Conservation (phyloP, 2,888 invertebrate species). For the Globia sparganii region DNA sequence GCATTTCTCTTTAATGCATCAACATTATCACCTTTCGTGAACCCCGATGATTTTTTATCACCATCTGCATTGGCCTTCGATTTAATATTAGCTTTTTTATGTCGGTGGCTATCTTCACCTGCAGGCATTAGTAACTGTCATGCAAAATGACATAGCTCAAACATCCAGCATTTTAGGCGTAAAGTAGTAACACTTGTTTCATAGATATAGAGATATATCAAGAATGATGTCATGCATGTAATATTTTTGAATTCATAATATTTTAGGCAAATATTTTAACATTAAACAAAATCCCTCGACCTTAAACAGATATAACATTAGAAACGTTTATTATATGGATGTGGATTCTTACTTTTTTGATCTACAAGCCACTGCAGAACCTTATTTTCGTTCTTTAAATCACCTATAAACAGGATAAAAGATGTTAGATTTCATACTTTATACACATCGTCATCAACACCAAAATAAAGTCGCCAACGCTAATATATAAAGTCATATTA, state of each 20-base stretch:
- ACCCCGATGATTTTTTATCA: constrained; percentile 83
- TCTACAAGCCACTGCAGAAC: constrained; percentile 98
- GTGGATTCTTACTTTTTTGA: constrained; percentile 98
- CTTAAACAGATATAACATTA: constrained; percentile 68
- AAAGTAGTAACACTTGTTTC: constrained; percentile 80
- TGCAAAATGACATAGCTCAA: constrained; percentile 91
- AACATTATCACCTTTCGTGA: constrained; percentile 72
- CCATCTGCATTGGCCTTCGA: constrained; percentile 89
- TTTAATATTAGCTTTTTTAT: constrained; percentile 87
- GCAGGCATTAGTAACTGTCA: constrained; percentile 91
- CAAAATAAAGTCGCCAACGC: constrained; percentile 18
- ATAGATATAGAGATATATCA: constrained; percentile 71
- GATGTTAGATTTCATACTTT: constrained; percentile 63
- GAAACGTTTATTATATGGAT: constrained; percentile 86
- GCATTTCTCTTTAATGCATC: constrained; percentile 68
- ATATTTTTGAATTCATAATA: constrained; percentile 78
- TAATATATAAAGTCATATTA: constrained; percentile 9
- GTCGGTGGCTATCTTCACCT: constrained; percentile 90
- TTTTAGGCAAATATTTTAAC: constrained; percentile 62
- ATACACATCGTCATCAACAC: constrained; percentile 24
- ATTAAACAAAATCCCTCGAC: constrained; percentile 63
- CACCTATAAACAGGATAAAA: constrained; percentile 93
- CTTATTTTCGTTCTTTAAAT: constrained; percentile 98
- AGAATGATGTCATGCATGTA: constrained; percentile 90
- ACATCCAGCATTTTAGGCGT: constrained; percentile 89